phyloP scores from a whole-genome alignment of 2,888 invertebrate genomes.

The Molorchus minor region DNA sequence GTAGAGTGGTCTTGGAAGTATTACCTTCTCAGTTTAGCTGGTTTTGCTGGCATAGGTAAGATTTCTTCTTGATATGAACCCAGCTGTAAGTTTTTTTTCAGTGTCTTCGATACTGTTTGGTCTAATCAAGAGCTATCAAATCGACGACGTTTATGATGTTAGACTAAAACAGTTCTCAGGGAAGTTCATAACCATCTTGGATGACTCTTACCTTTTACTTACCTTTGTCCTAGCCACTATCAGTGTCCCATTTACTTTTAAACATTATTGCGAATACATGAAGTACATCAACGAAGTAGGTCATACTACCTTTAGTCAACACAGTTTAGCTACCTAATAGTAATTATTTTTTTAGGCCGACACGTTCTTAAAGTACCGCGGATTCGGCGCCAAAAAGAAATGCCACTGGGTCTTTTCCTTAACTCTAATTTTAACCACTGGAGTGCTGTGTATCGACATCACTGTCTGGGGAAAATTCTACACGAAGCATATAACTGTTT shows the following conservation, averaged over 20 bases:
- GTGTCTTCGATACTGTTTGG: constrained; percentile 4
- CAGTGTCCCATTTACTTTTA: neutral
- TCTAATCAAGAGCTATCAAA: constrained; percentile 4
- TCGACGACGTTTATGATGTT: constrained; percentile 16
- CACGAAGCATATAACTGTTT: neutral
- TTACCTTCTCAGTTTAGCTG: neutral
- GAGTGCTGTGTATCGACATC: neutral
- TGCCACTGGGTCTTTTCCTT: neutral
- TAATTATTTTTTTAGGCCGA: constrained; percentile 14
- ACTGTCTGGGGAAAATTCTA: neutral
- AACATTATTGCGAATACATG: constrained; percentile 13
- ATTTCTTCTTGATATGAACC: neutral
- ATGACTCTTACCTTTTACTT: constrained; percentile 1
- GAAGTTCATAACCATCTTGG: constrained; percentile 13
- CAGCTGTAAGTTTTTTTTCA: neutral
- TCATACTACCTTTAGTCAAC: neutral
- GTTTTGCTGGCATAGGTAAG: neutral
- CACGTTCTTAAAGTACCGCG: neutral
- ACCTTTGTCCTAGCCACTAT: constrained; percentile 6
- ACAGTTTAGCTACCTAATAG: neutral
- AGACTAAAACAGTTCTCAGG: constrained; percentile 9
- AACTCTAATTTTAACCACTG: neutral
- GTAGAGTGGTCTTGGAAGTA: constrained; percentile 5
- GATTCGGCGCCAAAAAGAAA: neutral
- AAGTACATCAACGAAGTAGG: constrained; percentile 14